Evolutionary conservation across 1,140 invertebrate genomes (phyloP), one percentile per base, ranked within the genome.

Genomic region (Pachyrhynchus sulphureomaculatus): DNA sequence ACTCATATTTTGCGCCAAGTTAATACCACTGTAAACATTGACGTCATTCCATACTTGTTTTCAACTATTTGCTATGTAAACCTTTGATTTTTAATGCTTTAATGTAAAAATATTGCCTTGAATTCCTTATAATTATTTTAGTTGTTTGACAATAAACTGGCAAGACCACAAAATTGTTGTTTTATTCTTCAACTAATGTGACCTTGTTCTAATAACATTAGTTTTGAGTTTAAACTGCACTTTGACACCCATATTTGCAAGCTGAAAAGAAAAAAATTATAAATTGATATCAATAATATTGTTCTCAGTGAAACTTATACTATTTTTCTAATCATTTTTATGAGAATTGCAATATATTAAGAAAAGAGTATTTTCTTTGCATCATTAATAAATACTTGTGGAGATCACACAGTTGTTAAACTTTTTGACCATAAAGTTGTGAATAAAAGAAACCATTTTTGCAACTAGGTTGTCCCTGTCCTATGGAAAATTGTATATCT

Each of bases 21-120:
- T 53, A 59, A 51, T 59, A 42, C 5, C 37, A 18, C 15, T 51
- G 59, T 62, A 62, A 62, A 62, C 59, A 62, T 62, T 62, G 45
- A 55, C 59, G 59, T 62, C 59, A 62, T 62, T 48, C 29, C 8
- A 41, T 52, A 36, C 17, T 21, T 29, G 36, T 24, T 47, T 47
- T 47, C 12, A 29, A 29, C 8, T 29, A 29, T 29, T 29, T 29
- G 1, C 26, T 29, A 6, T 29, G 26, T 29, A 29, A 29, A 29
- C 26, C 26, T 29, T 29, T 29, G 26, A 29, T 29, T 29, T 29
- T 29, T 29, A 29, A 29, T 29, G 26, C 26, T 9, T n/a, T 1
- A 29, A 29, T 29, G 12, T 29, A 9, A 1, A 29, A 3, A 29
- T 29, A 23, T 29, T 24, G 24, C 42, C 21, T 47, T 24, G 23